phyloP scores from a whole-genome alignment of 2,113 vertebrate species.

The Strix uralensis region DNA sequence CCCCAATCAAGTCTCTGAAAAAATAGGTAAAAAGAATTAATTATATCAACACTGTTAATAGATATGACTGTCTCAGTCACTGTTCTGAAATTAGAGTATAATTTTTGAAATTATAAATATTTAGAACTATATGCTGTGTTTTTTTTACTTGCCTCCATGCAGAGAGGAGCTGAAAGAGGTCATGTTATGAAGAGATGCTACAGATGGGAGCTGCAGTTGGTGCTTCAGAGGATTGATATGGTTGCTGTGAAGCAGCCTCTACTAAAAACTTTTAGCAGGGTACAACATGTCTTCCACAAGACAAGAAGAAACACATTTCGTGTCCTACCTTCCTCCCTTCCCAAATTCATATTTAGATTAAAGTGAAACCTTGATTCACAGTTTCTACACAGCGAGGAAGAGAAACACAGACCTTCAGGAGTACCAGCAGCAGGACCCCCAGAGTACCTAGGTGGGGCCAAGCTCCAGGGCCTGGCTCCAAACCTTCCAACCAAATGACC shows the following conservation, averaged over 20 bases:
- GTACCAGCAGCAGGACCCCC: neutral
- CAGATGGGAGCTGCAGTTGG: neutral
- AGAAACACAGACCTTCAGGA: no score
- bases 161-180: neutral
- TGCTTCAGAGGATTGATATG: neutral
- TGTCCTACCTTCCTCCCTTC: neutral
- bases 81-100: neutral
- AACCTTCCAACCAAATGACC: no score
- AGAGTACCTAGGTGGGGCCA: fast-evolving
- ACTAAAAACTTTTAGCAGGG: neutral
- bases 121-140: neutral
- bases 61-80: neutral
- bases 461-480: neutral
- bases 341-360: neutral
- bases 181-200: neutral
- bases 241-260: neutral
- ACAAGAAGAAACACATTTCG: neutral
- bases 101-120: neutral
- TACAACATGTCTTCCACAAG: neutral
- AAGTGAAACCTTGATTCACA: neutral
- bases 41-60: neutral
- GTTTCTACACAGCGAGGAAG: neutral
- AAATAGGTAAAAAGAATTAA: neutral
- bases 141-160: neutral
- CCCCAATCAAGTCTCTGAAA: neutral